A percentile compares a stretch with the other conserved stretches of the same genome.
Conservation (phyloP, 2,113 vertebrate species). For the Microcebus tavaratra region DNA sequence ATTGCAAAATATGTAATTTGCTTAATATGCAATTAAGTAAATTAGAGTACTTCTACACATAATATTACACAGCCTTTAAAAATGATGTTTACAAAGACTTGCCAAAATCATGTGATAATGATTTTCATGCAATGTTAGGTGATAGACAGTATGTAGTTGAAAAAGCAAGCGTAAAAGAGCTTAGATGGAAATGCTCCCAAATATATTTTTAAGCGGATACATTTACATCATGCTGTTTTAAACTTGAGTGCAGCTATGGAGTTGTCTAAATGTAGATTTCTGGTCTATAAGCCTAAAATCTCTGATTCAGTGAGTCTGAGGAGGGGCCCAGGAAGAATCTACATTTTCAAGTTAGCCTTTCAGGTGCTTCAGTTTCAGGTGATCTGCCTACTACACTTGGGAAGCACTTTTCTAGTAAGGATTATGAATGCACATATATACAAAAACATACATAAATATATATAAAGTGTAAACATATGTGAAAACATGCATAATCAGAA, state of each 20-base stretch:
- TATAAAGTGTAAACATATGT: fast-evolving
- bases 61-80: neutral
- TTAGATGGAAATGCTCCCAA: neutral
- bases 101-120: neutral
- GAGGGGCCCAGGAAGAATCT: no score
- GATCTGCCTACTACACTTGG: neutral
- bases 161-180: neutral
- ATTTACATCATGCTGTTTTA: neutral
- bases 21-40: neutral
- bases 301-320: neutral
- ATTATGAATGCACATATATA: neutral
- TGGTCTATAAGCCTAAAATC: neutral
- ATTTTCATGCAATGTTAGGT: neutral
- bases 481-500: neutral
- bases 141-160: neutral
- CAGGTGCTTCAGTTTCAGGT: neutral
- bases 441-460: neutral
- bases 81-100: neutral
- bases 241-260: neutral
- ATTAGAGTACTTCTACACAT: neutral
- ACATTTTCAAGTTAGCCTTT: neutral
- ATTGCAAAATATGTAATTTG: neutral
- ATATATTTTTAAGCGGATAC: neutral
- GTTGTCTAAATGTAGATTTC: neutral
- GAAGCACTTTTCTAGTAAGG: neutral